phyloP scores from a whole-genome alignment of 2,113 vertebrate genomes.

The Actenoides hombroni region DNA sequence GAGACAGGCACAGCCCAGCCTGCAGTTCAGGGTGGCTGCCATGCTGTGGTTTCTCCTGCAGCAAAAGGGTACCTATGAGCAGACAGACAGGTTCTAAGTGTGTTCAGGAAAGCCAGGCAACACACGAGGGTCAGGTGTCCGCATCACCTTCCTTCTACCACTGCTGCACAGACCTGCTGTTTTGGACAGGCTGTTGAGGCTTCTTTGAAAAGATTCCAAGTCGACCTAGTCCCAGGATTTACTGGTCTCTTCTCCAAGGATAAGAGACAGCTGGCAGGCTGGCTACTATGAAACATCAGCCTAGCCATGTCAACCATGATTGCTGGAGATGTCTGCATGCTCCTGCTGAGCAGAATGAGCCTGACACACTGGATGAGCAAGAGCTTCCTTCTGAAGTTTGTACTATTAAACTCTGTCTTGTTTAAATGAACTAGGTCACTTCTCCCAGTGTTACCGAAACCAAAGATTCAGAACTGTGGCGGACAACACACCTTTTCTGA shows the following conservation, averaged over 20 bases:
- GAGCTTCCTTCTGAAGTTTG: not conserved
- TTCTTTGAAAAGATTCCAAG: not conserved
- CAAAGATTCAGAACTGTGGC: not conserved
- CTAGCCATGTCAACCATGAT: not conserved
- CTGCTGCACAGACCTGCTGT: not conserved
- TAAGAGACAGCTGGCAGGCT: not conserved
- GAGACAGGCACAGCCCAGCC: not conserved
- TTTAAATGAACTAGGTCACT: not conserved
- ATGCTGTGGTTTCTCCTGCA: not conserved
- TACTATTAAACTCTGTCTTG: not conserved
- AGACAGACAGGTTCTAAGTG: not conserved
- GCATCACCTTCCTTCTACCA: not conserved
- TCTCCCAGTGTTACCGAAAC: not conserved
- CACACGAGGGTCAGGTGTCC: not conserved
- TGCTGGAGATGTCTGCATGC: not conserved
- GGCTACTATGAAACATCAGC: not conserved
- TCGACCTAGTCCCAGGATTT: not conserved
- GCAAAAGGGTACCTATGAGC: not conserved
- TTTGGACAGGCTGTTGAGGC: not conserved
- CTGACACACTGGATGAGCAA: not conserved
- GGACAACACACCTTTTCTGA: not conserved
- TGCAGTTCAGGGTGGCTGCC: not conserved
- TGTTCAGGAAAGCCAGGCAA: not conserved
- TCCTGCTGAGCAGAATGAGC: not conserved
- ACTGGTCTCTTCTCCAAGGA: not conserved